Evolutionary conservation across 1,140 invertebrate species (phyloP), one percentile per base, ranked within the genome.

Genomic region (Plectus sambesii): DNA sequence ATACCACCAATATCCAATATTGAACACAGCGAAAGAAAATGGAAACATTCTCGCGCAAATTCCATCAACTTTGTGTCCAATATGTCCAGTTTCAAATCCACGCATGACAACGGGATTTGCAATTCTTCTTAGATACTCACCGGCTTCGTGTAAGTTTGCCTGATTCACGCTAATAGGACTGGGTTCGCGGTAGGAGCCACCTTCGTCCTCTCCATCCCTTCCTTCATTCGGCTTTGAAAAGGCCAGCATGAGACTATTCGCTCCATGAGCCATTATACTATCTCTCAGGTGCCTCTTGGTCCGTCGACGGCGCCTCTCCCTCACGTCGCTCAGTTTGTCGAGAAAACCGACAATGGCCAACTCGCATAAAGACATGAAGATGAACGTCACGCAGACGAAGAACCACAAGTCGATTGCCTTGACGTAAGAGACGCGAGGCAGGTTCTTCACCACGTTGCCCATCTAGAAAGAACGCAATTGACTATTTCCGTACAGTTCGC

Each of bases 371-470:
- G 59, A 60, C 25, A 59, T 24, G 39, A 60, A 60, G 12, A 60
- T 62, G 42, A 60, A 60, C 4, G 56, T 48, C 33, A 62, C 43
- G 33, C 57, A 48, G 33, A 59, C 55, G 41, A 60, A 60, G 44
- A 62, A 62, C 42, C 61, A 60, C 22, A 60, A 17, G 27, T 60
- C 59, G 27, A 62, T 52, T 20, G 56, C 55, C 37, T 60, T 60
- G 15, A 60, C 52, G 35, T 60, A 60, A 39, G 50, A 55, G 24
- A 62, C 60, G 12, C 59, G 24, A 5, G 60, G 60, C 2, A 60
- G 42, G 36, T 62, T 59, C 26, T 59, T 60, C 19, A 60, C 60
- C 25, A 60, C 60, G 47, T 60, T 60, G 23, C 59, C 59, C 59
- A 60, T 62, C 57, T 58, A n/a, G 47, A 39, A 51, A 54, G 24